phyloP scores from a whole-genome alignment of 1,140 invertebrate genomes.

The Drosophila elegans region DNA sequence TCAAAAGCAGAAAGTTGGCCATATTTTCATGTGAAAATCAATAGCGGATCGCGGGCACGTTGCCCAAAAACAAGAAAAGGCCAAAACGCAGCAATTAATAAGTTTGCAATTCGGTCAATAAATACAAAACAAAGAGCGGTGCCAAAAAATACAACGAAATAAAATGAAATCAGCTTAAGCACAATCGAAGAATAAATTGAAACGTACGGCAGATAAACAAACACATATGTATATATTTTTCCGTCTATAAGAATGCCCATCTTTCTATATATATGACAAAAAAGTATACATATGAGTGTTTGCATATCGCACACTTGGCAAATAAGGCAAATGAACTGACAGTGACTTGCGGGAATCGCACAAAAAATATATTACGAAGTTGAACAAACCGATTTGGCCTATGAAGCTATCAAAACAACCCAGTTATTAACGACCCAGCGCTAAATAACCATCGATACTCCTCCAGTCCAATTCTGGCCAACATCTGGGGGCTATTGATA shows the following conservation, averaged over 20 bases:
- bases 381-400: slow-evolving; percentile 25
- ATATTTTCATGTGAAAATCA: slow-evolving; percentile 56
- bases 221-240: slow-evolving; percentile 10
- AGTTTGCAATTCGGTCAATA: slow-evolving; percentile 74
- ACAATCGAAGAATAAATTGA: slow-evolving; percentile 46
- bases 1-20: neutral
- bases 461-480: neutral
- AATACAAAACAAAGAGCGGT: slow-evolving; percentile 49
- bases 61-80: slow-evolving; percentile 40
- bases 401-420: slow-evolving; percentile 55
- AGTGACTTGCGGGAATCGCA: slow-evolving; percentile 58
- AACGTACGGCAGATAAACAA: slow-evolving; percentile 31
- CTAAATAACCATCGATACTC: slow-evolving; percentile 19
- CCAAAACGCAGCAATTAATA: slow-evolving; percentile 63
- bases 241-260: neutral
- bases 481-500: slow-evolving; percentile 14
- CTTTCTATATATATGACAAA: slow-evolving; percentile 2
- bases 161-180: slow-evolving; percentile 19
- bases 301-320: slow-evolving; percentile 19
- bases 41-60: slow-evolving; percentile 43
- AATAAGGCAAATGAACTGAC: slow-evolving; percentile 64
- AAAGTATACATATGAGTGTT: slow-evolving; percentile 19
- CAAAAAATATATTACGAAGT: neutral
- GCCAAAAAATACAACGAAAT: slow-evolving; percentile 57
- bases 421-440: slow-evolving; percentile 21